These are phyloP conservation scores for Glaucidium brasilianum DNA, from an alignment of 2,113 vertebrate genomes.

Conservation along the genomic window DNA sequence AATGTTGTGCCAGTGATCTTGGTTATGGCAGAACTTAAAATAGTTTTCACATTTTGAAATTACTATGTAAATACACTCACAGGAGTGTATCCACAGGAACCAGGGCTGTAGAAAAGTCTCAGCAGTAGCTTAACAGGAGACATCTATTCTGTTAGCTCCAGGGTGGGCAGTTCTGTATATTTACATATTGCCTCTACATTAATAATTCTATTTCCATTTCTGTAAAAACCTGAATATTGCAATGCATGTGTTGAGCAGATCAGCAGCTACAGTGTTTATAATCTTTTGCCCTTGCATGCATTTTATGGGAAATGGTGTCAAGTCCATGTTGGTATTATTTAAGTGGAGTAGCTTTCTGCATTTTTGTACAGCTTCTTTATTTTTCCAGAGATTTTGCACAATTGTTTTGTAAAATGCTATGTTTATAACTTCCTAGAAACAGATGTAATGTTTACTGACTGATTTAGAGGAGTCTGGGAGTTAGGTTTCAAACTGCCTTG, in stretches of 20 bases:
- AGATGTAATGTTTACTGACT: neutral
- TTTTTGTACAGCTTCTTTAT: neutral
- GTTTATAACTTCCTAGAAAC: neutral
- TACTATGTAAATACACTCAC: neutral
- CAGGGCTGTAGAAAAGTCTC: neutral
- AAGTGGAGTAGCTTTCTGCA: neutral
- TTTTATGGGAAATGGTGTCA: neutral
- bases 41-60: slow-evolving; percentile 18
- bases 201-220: slow-evolving; percentile 5
- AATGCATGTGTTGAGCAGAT: neutral
- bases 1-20: neutral
- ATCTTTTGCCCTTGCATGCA: neutral
- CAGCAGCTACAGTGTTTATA: neutral
- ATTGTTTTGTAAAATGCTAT: neutral
- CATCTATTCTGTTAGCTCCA: neutral
- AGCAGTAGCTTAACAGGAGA: neutral
- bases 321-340: neutral
- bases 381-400: neutral
- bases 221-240: neutral
- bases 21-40: slow-evolving; percentile 7
- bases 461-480: neutral
- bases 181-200: neutral
- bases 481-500: neutral
- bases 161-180: neutral
- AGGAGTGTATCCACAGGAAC: neutral